phyloP scores from a whole-genome alignment of 2,797 vertebrate species.

The Falco novaeseelandiae region DNA sequence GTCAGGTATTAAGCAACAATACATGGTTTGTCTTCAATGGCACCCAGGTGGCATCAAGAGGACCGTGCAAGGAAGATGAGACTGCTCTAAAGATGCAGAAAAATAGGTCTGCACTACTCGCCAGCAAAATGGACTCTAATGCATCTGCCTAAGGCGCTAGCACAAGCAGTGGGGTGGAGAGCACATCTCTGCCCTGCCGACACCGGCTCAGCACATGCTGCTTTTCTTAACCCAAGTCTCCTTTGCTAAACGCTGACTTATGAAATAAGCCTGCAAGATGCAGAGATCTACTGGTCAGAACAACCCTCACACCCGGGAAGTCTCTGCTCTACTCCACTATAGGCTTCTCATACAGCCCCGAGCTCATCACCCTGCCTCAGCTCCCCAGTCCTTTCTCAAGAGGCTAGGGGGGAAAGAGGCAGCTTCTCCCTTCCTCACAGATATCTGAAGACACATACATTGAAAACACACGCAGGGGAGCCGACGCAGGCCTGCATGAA shows the following conservation, averaged over 20 bases:
- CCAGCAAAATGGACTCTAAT: neutral
- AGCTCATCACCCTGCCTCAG: neutral
- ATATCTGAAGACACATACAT: accelerated
- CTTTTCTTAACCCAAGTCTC: neutral
- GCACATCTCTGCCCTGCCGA: neutral
- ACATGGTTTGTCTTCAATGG: neutral
- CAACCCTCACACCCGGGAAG: neutral
- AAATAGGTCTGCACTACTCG: neutral
- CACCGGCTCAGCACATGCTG: accelerated
- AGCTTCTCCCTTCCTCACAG: neutral
- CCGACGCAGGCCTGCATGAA: neutral
- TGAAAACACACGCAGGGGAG: neutral
- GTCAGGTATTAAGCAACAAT: accelerated
- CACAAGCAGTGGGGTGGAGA: neutral
- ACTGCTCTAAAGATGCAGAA: neutral
- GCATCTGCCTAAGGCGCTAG: neutral
- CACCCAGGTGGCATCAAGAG: neutral
- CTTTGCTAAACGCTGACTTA: neutral
- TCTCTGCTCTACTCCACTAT: neutral
- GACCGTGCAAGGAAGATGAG: accelerated
- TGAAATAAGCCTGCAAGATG: accelerated
- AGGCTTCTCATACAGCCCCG: neutral
- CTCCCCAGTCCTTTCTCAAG: neutral
- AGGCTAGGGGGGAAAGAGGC: accelerated
- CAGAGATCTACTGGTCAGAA: neutral